Conservation (phyloP, 2,113 vertebrate species). For the Anarrhichthys ocellatus region DNA sequence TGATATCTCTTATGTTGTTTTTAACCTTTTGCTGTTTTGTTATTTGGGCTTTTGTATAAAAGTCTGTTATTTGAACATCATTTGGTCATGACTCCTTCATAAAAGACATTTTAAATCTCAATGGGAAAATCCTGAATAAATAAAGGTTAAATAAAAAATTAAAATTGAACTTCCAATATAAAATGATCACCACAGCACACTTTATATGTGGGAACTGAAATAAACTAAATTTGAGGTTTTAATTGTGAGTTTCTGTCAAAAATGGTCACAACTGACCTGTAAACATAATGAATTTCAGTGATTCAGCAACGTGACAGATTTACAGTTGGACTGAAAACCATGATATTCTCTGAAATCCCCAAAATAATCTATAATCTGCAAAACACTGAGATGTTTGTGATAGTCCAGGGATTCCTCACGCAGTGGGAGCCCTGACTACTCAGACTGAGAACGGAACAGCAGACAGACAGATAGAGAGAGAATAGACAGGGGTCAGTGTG, state of each 20-base stretch:
- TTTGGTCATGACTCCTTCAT: too few relatives aligned
- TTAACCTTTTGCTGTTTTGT: neutral
- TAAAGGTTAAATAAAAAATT: neutral
- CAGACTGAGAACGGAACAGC: constrained; percentile 21
- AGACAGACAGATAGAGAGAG: constrained; percentile 41
- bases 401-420: neutral
- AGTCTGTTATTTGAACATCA: too few relatives aligned
- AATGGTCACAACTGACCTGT: neutral
- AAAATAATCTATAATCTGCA: neutral
- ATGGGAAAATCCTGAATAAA: neutral
- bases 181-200: neutral
- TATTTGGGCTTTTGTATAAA: too few relatives aligned
- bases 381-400: neutral
- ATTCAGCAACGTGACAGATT: neutral
- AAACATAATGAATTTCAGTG: neutral
- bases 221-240: neutral
- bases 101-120: neutral
- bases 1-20: too few relatives aligned
- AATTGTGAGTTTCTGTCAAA: neutral
- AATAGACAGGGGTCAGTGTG: constrained; percentile 60
- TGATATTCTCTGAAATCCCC: neutral
- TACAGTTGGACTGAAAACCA: neutral
- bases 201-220: neutral
- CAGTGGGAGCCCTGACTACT: constrained; percentile 19
- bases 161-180: neutral